Base-by-base conservation (phyloP, 2,797 vertebrate genomes). In the Eurystomus glaucurus region DNA sequence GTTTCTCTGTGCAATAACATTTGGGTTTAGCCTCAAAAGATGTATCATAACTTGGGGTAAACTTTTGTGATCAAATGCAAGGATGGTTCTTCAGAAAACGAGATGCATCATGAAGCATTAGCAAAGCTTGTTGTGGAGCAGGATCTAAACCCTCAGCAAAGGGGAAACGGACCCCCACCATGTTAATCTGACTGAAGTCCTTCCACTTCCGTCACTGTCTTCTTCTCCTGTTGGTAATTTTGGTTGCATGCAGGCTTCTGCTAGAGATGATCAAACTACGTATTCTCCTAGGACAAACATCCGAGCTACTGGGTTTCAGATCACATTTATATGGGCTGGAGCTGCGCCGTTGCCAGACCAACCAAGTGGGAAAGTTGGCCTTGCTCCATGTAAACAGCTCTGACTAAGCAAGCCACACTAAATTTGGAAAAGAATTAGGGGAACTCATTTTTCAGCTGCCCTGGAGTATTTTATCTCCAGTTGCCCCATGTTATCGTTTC, bases 391-490 rank as follows among this genome's bases (percentile, higher is more conserved):
- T 51, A 94, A 97, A 96, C 94, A 97, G 55, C 90, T 93, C 77
- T 58, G 87, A 82, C 78, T 55, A 51, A 93, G 64, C 69, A 82
- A 94, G 80, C 88, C 69, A n/a, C 52, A 68, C 84, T 95, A 95
- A 98, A 96, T 96, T 93, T 95, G 92, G 92, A 93, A 93, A 96
- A 95, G 85, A 94, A 96, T 74, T 51, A 90, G 68, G 77, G 61
- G 62, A 97, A 84, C 82, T 94, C 14, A 69, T 43, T 96, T 93
- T 85, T 96, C 46, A 94, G 19, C n/a, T 87, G 51, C 93, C 62
- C 71, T 81, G 46, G 88, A 95, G 79, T 57, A 76, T 77, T 95
- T 96, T 82, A 70, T 88, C 62, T 80, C 66, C 57, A 43, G n/a
- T 97, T 96, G 33, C 84, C 85, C 90, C 48, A 14, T 39, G 43